phyloP scores from a whole-genome alignment of 2,797 vertebrate species.

The Bradypodion ventrale region DNA sequence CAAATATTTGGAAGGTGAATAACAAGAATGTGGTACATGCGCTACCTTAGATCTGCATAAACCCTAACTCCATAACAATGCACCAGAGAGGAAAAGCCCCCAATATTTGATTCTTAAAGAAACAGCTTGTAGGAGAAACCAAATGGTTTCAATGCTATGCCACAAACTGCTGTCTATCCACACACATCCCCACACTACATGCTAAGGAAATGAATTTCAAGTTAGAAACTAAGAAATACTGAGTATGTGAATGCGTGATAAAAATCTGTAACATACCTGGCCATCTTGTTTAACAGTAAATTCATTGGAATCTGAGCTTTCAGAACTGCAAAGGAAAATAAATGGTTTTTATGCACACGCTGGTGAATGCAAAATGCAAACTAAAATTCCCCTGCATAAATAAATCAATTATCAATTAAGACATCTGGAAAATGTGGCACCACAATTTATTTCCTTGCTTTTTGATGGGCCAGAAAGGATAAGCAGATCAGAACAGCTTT shows the following conservation, averaged over 20 bases:
- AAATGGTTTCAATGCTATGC: neutral
- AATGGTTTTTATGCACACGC: slow-evolving; percentile 30
- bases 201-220: neutral
- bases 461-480: neutral
- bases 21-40: neutral
- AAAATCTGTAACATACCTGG: slow-evolving; percentile 62
- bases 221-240: slow-evolving; percentile 6
- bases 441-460: neutral
- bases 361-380: slow-evolving; percentile 21
- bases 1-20: no score
- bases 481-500: neutral
- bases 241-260: neutral
- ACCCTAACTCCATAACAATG: neutral
- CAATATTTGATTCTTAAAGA: neutral
- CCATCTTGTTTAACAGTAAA: slow-evolving; percentile 58
- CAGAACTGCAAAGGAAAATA: slow-evolving; percentile 70
- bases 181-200: neutral
- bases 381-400: slow-evolving; percentile 14
- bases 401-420: neutral
- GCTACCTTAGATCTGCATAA: neutral
- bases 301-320: slow-evolving; percentile 74
- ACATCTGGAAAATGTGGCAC: neutral
- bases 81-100: neutral
- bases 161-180: neutral
- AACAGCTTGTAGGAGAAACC: neutral